These are phyloP conservation scores for Suncus etruscus DNA, from an alignment of 2,113 vertebrate genomes.

Conservation along the genomic window DNA sequence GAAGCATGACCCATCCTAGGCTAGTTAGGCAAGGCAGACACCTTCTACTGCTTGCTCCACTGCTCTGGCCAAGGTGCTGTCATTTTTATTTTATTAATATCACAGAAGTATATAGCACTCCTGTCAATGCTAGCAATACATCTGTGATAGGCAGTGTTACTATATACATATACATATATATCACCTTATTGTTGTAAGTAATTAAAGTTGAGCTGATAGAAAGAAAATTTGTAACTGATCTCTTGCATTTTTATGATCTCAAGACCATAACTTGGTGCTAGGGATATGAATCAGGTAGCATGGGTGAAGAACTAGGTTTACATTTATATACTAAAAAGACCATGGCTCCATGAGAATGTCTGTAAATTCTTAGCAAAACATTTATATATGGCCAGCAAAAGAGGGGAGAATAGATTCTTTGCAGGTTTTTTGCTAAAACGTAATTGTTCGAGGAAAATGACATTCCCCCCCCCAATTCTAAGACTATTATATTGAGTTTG, in stretches of 20 bases:
- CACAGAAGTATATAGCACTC: neutral
- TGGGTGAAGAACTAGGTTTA: too few species aligned
- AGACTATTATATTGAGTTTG: neutral
- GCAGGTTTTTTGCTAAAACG: neutral
- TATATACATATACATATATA: too few species aligned
- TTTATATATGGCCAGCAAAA: neutral
- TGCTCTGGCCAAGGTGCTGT: neutral
- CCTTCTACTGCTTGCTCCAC: too few species aligned
- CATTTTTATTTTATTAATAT: neutral
- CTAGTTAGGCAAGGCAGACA: too few species aligned
- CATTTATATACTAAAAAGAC: neutral
- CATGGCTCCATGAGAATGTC: neutral
- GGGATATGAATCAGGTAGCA: too few species aligned
- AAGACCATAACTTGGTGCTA: neutral
- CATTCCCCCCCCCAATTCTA: conserved; percentile 32
- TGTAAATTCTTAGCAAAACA: conserved; percentile 43
- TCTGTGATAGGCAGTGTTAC: neutral
- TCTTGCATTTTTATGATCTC: neutral
- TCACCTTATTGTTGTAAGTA: neutral
- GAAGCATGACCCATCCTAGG: too few species aligned
- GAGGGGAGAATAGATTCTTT: conserved; percentile 21
- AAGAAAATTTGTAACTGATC: neutral
- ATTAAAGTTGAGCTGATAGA: neutral
- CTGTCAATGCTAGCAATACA: neutral
- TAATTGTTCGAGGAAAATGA: neutral